Evolutionary conservation across 2,113 vertebrate genomes (phyloP), one percentile per base, ranked within the genome.

Genomic region (Capra hircus): DNA sequence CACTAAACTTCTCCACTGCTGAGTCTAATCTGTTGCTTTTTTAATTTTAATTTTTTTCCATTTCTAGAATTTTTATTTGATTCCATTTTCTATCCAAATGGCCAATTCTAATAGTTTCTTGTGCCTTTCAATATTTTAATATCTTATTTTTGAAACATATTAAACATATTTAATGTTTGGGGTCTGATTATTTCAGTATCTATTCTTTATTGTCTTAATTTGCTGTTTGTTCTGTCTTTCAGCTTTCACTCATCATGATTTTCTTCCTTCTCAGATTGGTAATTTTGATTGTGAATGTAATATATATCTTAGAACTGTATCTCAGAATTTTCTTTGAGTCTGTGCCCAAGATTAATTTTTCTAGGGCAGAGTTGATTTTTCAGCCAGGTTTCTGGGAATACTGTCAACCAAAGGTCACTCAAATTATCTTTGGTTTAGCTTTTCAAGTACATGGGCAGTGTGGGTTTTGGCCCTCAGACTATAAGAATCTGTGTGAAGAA

Each of bases 1-100:
- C 91, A 95, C 93, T 97, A 97, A 97, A 90, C 92, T 85, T 98
- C 74, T 97, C 82, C 71, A 90, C 36, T 94, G 48, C 43, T 53
- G 55, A 97, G 25, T 94, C 95, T 98, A 97, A 95, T 86, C 36
- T 97, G 64, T n/a, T 90, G 7, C 45, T 92, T 87, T 95, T 48
- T 33, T 12, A 25, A 45, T 95, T 48, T 33, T 23, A 25, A 33
- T 59, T 74, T 80, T 71, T 90, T 50, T 50, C 48, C 10, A 77
- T 93, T 92, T 87, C 33, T 90, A 94, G 30, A 85, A 81, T 91
- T n/a, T 96, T 55, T 60, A 17, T 93, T 30, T 97, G 55, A 6
- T 45, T 94, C n/a, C 28, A 7, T 97, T 84, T 94, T 92, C 85
- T 90, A 59, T 59, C 33, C 57, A 60, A 4, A 7, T 33, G 21